Percentiles rank a stretch among this genome's conserved stretches.
Conservation (phyloP, 2,888 invertebrate species). For the Cheilosia urbana region DNA sequence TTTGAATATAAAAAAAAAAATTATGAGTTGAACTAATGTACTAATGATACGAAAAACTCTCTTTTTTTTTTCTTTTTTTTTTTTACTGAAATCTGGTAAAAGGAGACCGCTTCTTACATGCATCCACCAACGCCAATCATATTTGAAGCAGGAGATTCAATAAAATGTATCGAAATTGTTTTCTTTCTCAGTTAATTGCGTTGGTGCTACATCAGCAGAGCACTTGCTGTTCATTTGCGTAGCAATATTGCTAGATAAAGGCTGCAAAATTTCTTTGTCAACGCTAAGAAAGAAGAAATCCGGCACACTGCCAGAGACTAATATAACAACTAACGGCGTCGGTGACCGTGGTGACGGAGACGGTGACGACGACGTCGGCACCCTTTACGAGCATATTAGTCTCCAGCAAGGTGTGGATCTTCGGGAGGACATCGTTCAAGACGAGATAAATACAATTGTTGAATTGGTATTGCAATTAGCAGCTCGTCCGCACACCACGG, state of each 20-base stretch:
- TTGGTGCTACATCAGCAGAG: not conserved
- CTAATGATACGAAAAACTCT: too few species aligned
- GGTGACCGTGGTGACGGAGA: conserved; percentile 66
- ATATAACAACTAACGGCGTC: conserved; percentile 62
- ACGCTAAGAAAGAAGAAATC: conserved; percentile 23
- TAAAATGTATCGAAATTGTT: too few species aligned
- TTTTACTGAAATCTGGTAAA: too few species aligned
- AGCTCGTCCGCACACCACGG: conserved; percentile 55
- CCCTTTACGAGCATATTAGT: conserved; percentile 61
- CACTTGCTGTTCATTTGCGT: not conserved
- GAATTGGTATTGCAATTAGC: conserved; percentile 68
- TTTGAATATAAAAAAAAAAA: too few species aligned
- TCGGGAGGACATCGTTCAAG: conserved; percentile 64
- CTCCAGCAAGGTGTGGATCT: conserved; percentile 69
- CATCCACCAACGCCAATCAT: too few species aligned
- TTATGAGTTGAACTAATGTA: too few species aligned
- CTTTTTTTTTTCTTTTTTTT: too few species aligned
- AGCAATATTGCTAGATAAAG: not conserved
- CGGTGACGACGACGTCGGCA: conserved; percentile 66
- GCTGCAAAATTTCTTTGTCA: not conserved
- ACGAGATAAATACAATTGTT: conserved; percentile 64
- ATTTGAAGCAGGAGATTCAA: too few species aligned
- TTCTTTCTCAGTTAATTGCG: too few species aligned
- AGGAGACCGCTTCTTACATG: too few species aligned
- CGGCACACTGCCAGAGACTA: conserved; percentile 61